Base-by-base conservation (phyloP, 1,140 invertebrate genomes). In the Euwallacea fornicatus region DNA sequence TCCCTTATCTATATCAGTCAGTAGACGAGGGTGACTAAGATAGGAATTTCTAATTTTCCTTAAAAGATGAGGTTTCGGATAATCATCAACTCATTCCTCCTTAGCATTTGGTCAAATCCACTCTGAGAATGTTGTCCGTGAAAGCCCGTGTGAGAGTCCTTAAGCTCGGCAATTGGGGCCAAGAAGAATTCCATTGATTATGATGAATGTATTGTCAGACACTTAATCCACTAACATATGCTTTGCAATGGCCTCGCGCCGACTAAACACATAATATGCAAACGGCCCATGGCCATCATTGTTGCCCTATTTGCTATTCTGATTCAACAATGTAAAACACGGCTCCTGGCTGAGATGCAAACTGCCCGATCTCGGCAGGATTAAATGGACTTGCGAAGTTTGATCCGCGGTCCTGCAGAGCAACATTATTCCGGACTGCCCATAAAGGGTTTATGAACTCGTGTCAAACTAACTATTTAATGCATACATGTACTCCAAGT, bases 361-460 rank as follows among this genome's bases (percentile, higher is more conserved):
- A 66, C 65, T 66, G 42, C 41, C 15, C 53, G 65, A 42, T 66
- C 65, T 66, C 65, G 33, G 11, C 42, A 58, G 65, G 65, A 66
- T 66, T 66, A 66, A 66, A 66, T 66, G 65, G 65, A 66, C 65
- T 66, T 66, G 16, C 55, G 55, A 66, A 66, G 65, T 66, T 66
- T 66, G 65, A 66, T 66, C 65, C 53, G 53, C 41, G n/a, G 41
- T 66, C 65, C 65, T 58, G 65, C 53, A 13, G 65, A 66, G 54
- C 21, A 50, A 44, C 53, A 66, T 66, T 66, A 66, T 66, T 13
- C 54, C 54, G 13, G 54, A 66, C 54, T 58, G 65, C 41, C 58
- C 33, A 21, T 66, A 66, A 66, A 58, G 65, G 50, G 65, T 66
- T 66, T 54, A 41, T 58, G 65, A 66, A 66, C 65, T 66, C 42